phyloP scores from a whole-genome alignment of 2,113 vertebrate genomes.

The Acanthisitta chloris region DNA sequence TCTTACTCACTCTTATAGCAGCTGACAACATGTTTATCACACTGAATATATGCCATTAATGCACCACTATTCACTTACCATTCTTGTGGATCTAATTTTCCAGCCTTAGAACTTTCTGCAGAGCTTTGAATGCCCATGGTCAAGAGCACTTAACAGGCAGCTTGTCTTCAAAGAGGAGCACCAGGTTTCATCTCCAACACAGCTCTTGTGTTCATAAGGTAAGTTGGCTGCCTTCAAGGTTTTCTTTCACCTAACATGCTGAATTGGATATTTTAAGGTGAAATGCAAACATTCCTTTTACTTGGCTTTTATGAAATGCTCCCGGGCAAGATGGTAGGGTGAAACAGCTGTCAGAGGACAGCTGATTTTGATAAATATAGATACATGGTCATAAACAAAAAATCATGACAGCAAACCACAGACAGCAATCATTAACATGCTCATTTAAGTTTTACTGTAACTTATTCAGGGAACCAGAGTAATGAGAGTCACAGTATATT shows the following conservation, averaged over 20 bases:
- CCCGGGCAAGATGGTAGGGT: background rate
- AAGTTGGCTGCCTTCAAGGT: background rate
- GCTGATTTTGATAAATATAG: background rate
- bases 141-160: background rate
- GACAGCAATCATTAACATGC: background rate
- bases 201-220: background rate
- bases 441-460: constrained; percentile 25
- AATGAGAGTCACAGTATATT: background rate
- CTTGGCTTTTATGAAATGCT: background rate
- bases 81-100: background rate
- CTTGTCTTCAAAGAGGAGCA: background rate
- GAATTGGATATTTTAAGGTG: background rate
- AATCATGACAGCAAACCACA: background rate
- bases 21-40: background rate
- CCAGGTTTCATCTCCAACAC: background rate
- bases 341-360: background rate
- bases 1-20: background rate
- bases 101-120: background rate
- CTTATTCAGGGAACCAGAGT: background rate
- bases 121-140: background rate
- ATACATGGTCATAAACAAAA: background rate
- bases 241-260: background rate
- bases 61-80: accelerated
- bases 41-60: background rate
- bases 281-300: background rate